These are phyloP conservation scores for Urophycis tenuis DNA, from an alignment of 2,797 vertebrate genomes.

Conservation along the genomic window DNA sequence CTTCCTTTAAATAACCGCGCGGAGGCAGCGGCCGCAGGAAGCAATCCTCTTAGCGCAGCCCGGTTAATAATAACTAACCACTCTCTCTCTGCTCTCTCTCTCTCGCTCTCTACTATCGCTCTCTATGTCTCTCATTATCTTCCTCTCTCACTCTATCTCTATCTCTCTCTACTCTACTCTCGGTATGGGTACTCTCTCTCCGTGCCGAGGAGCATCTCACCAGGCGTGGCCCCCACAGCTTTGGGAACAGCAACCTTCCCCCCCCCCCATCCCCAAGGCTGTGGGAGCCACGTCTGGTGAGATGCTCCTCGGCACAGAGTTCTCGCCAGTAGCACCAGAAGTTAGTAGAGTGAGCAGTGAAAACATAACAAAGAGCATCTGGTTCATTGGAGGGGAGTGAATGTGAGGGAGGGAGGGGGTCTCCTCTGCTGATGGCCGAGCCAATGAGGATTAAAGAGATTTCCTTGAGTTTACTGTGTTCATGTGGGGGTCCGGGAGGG, in stretches of 20 bases:
- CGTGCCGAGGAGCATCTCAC: not conserved
- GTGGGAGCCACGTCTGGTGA: no score
- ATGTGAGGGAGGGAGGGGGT: constrained; percentile 24
- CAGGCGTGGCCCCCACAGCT: not conserved
- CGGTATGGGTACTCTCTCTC: not conserved
- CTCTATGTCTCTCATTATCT: not conserved
- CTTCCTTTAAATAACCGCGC: constrained; percentile 71
- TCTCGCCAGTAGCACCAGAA: not conserved
- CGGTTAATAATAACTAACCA: constrained; percentile 71
- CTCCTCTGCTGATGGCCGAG: constrained; percentile 39
- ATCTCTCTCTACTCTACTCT: not conserved
- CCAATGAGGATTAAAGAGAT: constrained; percentile 32
- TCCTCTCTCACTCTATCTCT: not conserved
- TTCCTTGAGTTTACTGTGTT: constrained; percentile 13
- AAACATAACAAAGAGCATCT: constrained; percentile 27
- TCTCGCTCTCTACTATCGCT: no score
- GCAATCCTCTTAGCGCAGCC: constrained; percentile 74
- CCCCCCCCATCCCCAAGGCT: no score
- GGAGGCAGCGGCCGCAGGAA: constrained; percentile 66
- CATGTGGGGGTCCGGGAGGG: constrained; percentile 21
- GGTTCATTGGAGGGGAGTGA: constrained; percentile 19
- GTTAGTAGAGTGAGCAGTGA: constrained; percentile 15
- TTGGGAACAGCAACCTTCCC: no score
- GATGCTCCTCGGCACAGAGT: no score
- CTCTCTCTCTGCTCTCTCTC: constrained; percentile 56